These are phyloP conservation scores for Platichthys stellatus DNA, from an alignment of 2,113 vertebrate species.

Conservation along the genomic window DNA sequence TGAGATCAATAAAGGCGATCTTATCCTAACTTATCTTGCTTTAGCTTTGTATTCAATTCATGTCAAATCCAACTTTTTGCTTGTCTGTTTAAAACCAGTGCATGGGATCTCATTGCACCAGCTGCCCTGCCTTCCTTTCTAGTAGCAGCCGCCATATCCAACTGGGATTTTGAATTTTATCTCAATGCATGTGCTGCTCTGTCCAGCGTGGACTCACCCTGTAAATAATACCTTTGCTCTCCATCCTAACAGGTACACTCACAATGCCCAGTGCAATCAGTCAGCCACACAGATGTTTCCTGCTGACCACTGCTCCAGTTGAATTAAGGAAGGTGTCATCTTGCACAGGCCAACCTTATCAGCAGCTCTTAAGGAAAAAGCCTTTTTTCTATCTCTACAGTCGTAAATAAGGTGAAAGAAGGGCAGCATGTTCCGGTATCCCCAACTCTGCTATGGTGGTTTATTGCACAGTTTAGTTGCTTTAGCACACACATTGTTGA, in stretches of 20 bases:
- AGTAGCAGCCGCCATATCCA: neutral
- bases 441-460: neutral
- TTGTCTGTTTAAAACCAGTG: neutral
- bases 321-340: neutral
- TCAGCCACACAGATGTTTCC: neutral
- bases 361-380: neutral
- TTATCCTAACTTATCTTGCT: no score
- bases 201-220: slow-evolving; percentile 3
- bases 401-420: neutral
- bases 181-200: neutral
- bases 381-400: neutral
- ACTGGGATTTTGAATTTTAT: slow-evolving; percentile 4
- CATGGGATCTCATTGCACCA: slow-evolving; percentile 1
- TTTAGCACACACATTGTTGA: neutral
- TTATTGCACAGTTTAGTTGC: neutral
- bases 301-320: neutral
- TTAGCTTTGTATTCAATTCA: no score
- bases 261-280: neutral
- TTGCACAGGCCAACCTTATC: neutral
- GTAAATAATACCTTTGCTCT: slow-evolving; percentile 9
- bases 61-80: neutral
- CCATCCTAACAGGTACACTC: neutral
- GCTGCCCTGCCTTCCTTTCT: neutral
- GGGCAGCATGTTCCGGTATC: neutral
- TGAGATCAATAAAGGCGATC: no score